phyloP scores from a whole-genome alignment of 2,888 invertebrate genomes.

The Rutpela maculata region DNA sequence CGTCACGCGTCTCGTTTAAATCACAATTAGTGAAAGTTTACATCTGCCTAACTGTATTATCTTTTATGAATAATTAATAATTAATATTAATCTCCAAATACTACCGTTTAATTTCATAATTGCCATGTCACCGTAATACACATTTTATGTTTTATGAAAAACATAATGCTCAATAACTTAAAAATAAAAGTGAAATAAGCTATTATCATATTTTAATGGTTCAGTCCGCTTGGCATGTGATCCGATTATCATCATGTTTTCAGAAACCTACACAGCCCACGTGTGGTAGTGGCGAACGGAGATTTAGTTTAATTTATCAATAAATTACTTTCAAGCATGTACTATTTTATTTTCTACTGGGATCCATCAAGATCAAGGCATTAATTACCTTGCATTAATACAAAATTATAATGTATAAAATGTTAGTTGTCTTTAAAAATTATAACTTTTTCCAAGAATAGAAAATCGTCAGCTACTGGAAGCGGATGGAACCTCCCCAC shows the following conservation, averaged over 20 bases:
- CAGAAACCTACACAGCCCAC: constrained; percentile 19
- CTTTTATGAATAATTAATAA: too few species aligned
- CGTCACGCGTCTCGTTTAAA: too few species aligned
- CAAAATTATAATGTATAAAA: too few species aligned
- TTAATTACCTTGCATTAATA: too few species aligned
- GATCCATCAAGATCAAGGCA: too few species aligned
- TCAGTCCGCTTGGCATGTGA: constrained; percentile 9
- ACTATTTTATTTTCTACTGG: too few species aligned
- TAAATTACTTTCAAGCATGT: background rate
- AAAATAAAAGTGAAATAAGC: constrained; percentile 31
- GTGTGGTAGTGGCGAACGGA: background rate
- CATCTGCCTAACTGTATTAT: too few species aligned
- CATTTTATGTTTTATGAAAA: background rate
- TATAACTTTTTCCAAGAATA: too few species aligned
- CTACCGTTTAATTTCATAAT: background rate
- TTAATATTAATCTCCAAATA: background rate
- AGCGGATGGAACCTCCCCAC: too few species aligned
- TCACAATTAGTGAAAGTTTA: too few species aligned
- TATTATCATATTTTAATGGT: background rate
- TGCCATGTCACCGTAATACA: background rate
- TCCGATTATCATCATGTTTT: background rate
- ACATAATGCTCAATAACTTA: constrained; percentile 13
- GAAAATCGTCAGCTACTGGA: too few species aligned
- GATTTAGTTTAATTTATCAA: background rate
- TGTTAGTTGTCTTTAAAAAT: too few species aligned